These are phyloP conservation scores for Bombus cullumanus DNA, from an alignment of 1,140 invertebrate species.

Conservation along the genomic window DNA sequence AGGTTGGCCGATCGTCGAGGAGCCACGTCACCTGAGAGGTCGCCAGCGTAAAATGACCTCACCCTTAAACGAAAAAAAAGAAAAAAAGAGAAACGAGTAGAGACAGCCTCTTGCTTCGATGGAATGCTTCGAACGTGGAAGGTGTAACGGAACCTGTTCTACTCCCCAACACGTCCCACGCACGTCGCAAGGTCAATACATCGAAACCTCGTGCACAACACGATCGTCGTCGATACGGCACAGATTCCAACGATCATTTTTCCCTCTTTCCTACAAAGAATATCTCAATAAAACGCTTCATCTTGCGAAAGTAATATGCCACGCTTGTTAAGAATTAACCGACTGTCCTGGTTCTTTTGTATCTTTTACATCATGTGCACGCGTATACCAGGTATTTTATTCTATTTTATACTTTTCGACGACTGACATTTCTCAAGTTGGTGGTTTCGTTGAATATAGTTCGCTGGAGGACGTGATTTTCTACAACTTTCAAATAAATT, in stretches of 20 bases:
- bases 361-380: background rate
- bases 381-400: background rate
- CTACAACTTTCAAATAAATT: background rate
- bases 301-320: background rate
- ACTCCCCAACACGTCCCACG: conserved; percentile 45
- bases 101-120: conserved; percentile 34
- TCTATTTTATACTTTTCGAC: background rate
- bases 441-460: background rate
- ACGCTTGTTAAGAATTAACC: conserved; percentile 1
- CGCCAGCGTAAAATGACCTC: conserved; percentile 34
- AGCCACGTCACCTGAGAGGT: conserved; percentile 41
- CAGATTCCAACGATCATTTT: conserved; percentile 41
- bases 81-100: conserved; percentile 27
- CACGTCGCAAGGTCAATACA: conserved; percentile 62
- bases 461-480: background rate
- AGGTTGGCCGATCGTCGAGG: background rate
- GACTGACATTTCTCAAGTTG: background rate
- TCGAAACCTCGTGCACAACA: conserved; percentile 22
- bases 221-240: conserved; percentile 30
- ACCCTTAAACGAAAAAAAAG: conserved; percentile 25
- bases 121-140: conserved; percentile 56
- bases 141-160: conserved; percentile 74
- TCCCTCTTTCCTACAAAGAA: background rate
- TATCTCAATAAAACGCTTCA: conserved; percentile 11
- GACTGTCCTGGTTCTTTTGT: background rate